A percentile compares a stretch with the other conserved stretches of the same genome.
These are phyloP conservation scores for Mylabris sibirica DNA, from an alignment of 2,888 invertebrate genomes.

Conservation along the genomic window DNA sequence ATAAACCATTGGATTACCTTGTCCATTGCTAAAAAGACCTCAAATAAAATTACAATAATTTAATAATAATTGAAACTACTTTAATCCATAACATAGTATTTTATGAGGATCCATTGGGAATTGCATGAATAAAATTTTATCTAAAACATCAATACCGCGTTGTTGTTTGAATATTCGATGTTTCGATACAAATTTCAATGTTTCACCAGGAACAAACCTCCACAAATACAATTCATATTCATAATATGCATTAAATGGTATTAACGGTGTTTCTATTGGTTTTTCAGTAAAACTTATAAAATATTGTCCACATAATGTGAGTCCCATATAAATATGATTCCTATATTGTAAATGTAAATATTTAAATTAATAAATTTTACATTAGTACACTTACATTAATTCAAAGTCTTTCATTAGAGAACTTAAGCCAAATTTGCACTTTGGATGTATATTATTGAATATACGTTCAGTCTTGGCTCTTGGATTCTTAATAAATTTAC, in stretches of 20 bases:
- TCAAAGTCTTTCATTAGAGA: conserved; percentile 48
- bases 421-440: conserved; percentile 53
- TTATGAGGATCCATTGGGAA: conserved; percentile 74
- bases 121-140: conserved; percentile 74
- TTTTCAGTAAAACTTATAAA: conserved; percentile 80
- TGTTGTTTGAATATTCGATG: conserved; percentile 59
- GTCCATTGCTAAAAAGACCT: conserved; percentile 47
- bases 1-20: conserved; percentile 65
- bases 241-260: conserved; percentile 43
- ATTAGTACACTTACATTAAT: conserved; percentile 49
- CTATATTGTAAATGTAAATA: conserved; percentile 61
- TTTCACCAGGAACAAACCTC: conserved; percentile 58
- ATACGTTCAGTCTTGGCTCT: conserved; percentile 59
- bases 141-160: conserved; percentile 52
- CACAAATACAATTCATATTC: conserved; percentile 60
- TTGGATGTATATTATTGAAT: conserved; percentile 57
- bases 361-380: background rate
- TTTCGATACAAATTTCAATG: conserved; percentile 54
- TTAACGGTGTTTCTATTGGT: conserved; percentile 41
- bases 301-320: conserved; percentile 93
- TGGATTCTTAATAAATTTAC: conserved; percentile 56
- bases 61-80: conserved; percentile 61
- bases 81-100: conserved; percentile 73
- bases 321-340: conserved; percentile 92
- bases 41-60: background rate